Conservation (phyloP, 1,140 invertebrate species). For the Orussus abietinus region DNA sequence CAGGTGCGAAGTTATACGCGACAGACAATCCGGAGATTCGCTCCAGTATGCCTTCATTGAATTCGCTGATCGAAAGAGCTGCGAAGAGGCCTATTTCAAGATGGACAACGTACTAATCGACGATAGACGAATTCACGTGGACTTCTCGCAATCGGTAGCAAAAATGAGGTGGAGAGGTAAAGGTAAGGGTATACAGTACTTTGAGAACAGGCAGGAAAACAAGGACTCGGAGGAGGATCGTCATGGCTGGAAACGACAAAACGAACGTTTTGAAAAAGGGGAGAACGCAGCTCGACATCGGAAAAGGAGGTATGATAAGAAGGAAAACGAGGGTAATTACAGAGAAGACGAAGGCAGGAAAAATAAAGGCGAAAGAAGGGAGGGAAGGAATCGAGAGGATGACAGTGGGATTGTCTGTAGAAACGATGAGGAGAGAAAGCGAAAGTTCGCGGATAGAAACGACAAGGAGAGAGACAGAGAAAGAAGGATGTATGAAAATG, state of each 20-base stretch:
- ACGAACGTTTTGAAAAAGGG: conserved; percentile 34
- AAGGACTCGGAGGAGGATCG: no score
- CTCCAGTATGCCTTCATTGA: conserved; percentile 99
- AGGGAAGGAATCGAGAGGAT: no score
- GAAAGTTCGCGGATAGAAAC: no score
- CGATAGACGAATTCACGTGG: conserved; percentile 97
- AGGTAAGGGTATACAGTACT: conserved; percentile 65
- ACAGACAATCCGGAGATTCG: conserved; percentile 89
- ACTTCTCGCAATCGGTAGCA: conserved; percentile 98
- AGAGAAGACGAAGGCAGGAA: no score
- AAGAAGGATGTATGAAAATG: conserved; percentile 3
- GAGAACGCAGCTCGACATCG: no score
- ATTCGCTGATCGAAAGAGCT: conserved; percentile 91
- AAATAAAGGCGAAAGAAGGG: no score
- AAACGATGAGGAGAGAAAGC: no score
- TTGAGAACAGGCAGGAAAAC: conserved; percentile 21
- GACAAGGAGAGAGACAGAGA: conserved; percentile 14
- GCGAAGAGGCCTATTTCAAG: conserved; percentile 98
- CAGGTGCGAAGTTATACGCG: conserved; percentile 95
- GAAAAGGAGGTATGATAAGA: no score
- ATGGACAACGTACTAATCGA: conserved; percentile 99
- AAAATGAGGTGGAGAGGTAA: conserved; percentile 88
- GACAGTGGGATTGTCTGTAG: no score
- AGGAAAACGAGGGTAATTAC: no score
- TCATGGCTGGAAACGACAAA: no score